These are phyloP conservation scores for Parotia lawesii DNA, from an alignment of 2,113 vertebrate species.

Conservation along the genomic window DNA sequence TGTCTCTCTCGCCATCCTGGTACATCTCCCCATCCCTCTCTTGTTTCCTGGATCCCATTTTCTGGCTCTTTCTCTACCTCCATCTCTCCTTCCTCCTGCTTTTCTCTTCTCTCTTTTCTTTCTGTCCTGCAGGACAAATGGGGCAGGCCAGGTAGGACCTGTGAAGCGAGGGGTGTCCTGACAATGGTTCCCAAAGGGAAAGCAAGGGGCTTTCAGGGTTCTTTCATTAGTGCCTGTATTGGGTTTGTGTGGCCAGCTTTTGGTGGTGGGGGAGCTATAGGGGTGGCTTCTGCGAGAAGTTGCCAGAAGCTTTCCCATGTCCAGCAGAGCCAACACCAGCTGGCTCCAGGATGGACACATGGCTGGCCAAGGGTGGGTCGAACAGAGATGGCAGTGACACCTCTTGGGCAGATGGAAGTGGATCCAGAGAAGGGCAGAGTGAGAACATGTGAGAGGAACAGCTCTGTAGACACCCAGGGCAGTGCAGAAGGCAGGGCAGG, in stretches of 20 bases:
- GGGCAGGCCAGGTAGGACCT: background rate
- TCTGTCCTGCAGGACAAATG: background rate
- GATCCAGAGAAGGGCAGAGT: background rate
- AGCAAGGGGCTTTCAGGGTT: background rate
- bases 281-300: background rate
- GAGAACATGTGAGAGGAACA: no score
- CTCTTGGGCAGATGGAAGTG: background rate
- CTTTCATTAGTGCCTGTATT: background rate
- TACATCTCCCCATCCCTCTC: background rate
- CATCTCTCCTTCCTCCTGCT: background rate
- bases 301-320: background rate
- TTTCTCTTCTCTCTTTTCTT: background rate
- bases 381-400: background rate
- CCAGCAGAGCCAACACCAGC: background rate
- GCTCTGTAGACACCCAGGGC: background rate
- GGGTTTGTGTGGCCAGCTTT: background rate
- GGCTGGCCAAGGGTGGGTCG: background rate
- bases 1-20: background rate
- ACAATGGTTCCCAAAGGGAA: background rate
- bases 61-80: background rate
- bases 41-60: background rate
- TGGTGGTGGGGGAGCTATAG: background rate
- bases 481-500: background rate
- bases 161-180: background rate
- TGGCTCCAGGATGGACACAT: background rate